Base-by-base conservation (phyloP, 2,797 vertebrate species). In the Etheostoma nigrum region DNA sequence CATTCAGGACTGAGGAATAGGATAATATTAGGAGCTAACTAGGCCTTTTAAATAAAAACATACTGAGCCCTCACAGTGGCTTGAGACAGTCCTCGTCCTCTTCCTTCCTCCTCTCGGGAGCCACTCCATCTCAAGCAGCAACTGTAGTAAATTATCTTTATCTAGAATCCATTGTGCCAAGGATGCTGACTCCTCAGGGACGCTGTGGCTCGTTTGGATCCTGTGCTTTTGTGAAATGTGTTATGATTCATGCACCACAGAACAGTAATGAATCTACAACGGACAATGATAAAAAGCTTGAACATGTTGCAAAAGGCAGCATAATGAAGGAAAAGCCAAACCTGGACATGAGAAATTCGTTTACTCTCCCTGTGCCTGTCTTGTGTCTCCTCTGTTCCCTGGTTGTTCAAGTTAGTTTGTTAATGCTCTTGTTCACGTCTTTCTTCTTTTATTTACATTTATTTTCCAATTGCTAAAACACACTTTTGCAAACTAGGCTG, bases 71-170 rank as follows among this genome's bases (percentile, higher is more conserved):
- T 71, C 15, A 10, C 76, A 30, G 69, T 53, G 78, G 76, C 62
- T 82, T 27, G 67, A 78, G 79, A 82, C 10, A 21, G 65, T 83
- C 60, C 74, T 53, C 44, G 23, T 77, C 48, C 74, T 76, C 36
- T 10, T 33, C 12, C 63, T 27, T 1, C 69, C 69, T 79, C 67
- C 76, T 83, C 88, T 63, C 21, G 19, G 44, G 76, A 83, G 63
- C 44, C 55, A 67, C 79, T 86, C 64, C 77, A 67, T 81, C 59
- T 81, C 72, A 83, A 81, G 58, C 49, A 80, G 84, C 63, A 62
- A 79, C 77, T 76, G 78, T 88, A 87, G 90, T 91, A 91, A 91
- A 93, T 91, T 83, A 90, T 92, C 85, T 91, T 89, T 88, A 91
- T 91, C 91, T 89, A 18, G 81, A 88, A 89, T 88, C 85, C 84